phyloP scores from a whole-genome alignment of 2,888 invertebrate genomes.

The Apamea monoglypha region DNA sequence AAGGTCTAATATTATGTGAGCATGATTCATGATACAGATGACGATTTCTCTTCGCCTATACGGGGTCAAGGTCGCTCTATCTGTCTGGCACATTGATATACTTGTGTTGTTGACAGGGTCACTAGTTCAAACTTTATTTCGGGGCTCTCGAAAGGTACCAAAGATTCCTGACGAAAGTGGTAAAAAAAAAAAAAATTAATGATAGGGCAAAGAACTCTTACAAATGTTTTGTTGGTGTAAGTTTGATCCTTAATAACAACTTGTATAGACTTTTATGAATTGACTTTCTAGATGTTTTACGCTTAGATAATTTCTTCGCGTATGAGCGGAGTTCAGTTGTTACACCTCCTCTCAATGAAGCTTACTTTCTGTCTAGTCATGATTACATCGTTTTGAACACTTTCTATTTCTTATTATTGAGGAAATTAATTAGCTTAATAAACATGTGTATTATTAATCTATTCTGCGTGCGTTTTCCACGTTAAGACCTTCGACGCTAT shows the following conservation, averaged over 20 bases:
- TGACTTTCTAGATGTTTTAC: slow-evolving; percentile 62
- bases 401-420: slow-evolving; percentile 68
- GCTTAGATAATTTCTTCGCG: slow-evolving; percentile 60
- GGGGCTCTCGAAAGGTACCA: slow-evolving; percentile 24
- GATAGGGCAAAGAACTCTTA: slow-evolving; percentile 8
- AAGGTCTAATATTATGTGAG: slow-evolving; percentile 63
- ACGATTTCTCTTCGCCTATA: slow-evolving; percentile 84
- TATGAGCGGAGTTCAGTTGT: slow-evolving; percentile 53
- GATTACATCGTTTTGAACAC: slow-evolving; percentile 64
- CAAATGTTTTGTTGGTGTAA: slow-evolving; percentile 22
- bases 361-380: slow-evolving; percentile 64
- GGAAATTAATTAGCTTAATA: slow-evolving; percentile 69
- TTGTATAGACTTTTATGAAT: slow-evolving; percentile 34
- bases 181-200: slow-evolving; percentile 8
- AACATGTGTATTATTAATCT: slow-evolving; percentile 73
- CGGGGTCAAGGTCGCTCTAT: slow-evolving; percentile 85
- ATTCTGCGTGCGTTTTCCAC: slow-evolving; percentile 81
- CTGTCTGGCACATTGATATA: slow-evolving; percentile 66
- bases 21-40: slow-evolving; percentile 77
- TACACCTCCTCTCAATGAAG: slow-evolving; percentile 62
- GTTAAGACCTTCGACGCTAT: slow-evolving; percentile 78
- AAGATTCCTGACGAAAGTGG: background rate
- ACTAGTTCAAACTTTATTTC: slow-evolving; percentile 64
- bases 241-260: slow-evolving; percentile 44
- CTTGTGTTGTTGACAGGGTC: slow-evolving; percentile 67